Evolutionary conservation across 92 coral and sea anemone genomes (phyloP).

Genomic region (Metridium senile): DNA sequence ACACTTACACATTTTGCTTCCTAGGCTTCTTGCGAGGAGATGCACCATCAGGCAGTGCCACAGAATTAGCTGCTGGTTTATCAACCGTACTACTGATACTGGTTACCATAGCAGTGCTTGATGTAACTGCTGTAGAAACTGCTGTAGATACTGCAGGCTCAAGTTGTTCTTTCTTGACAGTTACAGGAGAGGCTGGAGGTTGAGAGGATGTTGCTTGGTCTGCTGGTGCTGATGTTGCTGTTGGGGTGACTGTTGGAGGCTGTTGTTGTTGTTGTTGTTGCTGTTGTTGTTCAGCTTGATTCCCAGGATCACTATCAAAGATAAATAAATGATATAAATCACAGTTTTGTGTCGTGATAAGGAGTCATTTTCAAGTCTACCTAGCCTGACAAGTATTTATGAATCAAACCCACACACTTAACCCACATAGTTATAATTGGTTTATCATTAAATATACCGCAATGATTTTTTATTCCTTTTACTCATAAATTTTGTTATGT

Average conservation of each 20-base stretch:
- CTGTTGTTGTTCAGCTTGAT: conserved; percentile 68
- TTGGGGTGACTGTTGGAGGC: conserved; percentile 9
- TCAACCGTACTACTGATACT: conserved; percentile 54
- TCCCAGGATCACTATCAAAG: conserved; percentile 77
- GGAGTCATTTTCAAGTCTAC: too few species aligned
- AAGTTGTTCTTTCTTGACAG: conserved; percentile 72
- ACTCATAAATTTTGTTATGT: too few species aligned
- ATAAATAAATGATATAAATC: neutral
- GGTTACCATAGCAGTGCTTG: conserved; percentile 46
- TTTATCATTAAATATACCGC: too few species aligned
- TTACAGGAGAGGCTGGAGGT: conserved; percentile 62
- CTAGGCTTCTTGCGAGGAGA: conserved; percentile 98
- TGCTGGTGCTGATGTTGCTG: conserved; percentile 45
- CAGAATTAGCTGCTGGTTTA: conserved; percentile 43
- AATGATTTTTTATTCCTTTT: too few species aligned
- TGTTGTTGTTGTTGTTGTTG: conserved; percentile 8
- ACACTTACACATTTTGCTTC: conserved; percentile 99
- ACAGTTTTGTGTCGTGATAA: neutral
- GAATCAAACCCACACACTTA: too few species aligned
- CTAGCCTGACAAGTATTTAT: too few species aligned
- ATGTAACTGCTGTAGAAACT: conserved; percentile 44
- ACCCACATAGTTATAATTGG: too few species aligned
- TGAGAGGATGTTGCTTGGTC: conserved; percentile 55
- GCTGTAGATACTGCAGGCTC: conserved; percentile 58
- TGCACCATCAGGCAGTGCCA: conserved; percentile 73